Evolutionary conservation across 2,888 invertebrate genomes (phyloP).

Genomic region (Macaria liturata): DNA sequence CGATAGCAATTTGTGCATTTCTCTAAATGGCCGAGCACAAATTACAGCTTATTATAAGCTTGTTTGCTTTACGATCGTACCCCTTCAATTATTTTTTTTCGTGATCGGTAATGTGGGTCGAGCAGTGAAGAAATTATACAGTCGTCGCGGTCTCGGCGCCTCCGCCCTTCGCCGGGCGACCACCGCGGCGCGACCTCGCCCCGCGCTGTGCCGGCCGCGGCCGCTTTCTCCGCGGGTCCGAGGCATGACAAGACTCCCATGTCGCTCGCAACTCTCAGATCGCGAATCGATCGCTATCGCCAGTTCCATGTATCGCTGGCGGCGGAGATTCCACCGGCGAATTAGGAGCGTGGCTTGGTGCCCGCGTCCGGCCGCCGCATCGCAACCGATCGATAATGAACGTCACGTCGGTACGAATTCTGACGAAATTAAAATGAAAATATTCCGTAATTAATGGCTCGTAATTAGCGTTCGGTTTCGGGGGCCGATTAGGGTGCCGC

Average conservation of each 20-base stretch:
- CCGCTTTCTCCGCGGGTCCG: slow-evolving; percentile 5
- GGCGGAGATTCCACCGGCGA: slow-evolving; percentile 26
- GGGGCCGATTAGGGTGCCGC: slow-evolving; percentile 52
- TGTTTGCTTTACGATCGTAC: slow-evolving; percentile 83
- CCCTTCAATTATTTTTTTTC: slow-evolving; percentile 82
- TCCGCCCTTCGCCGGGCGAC: slow-evolving; percentile 57
- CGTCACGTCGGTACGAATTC: slow-evolving; percentile 56
- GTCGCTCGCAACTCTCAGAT: slow-evolving; percentile 1
- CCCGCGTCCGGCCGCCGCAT: slow-evolving; percentile 40
- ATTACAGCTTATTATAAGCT: slow-evolving; percentile 84
- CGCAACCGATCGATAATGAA: slow-evolving; percentile 59
- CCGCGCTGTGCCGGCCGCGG: not conserved
- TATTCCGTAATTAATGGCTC: slow-evolving; percentile 65
- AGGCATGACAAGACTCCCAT: not conserved
- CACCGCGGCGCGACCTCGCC: slow-evolving; percentile 37
- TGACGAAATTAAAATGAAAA: slow-evolving; percentile 52
- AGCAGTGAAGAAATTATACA: slow-evolving; percentile 80
- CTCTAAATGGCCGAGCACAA: slow-evolving; percentile 83
- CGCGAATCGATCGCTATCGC: slow-evolving; percentile 16
- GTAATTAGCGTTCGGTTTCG: slow-evolving; percentile 58
- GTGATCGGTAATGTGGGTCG: slow-evolving; percentile 78
- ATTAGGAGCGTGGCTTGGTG: slow-evolving; percentile 36
- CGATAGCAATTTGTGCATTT: slow-evolving; percentile 79
- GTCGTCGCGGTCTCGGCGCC: slow-evolving; percentile 71
- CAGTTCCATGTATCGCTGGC: slow-evolving; percentile 17